These are phyloP conservation scores for Agonopterix heracliana DNA, from an alignment of 2,888 invertebrate species.

Conservation along the genomic window DNA sequence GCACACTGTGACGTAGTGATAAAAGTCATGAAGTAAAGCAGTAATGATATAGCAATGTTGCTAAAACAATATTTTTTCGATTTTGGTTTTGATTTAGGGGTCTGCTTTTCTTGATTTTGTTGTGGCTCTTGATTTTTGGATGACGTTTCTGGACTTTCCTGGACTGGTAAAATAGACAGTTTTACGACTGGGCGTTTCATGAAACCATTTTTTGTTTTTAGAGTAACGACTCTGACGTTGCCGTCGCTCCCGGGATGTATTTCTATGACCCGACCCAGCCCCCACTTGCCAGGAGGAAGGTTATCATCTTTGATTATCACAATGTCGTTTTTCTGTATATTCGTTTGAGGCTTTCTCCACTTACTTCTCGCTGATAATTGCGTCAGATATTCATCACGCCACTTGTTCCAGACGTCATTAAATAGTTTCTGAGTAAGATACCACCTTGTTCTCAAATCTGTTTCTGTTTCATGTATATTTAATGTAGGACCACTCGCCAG, in stretches of 20 bases:
- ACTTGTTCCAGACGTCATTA: conserved; percentile 9
- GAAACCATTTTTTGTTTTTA: no score
- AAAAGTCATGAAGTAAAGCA: not conserved
- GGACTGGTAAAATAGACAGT: no score
- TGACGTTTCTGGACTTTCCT: conserved; percentile 3
- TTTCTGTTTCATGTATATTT: conserved; percentile 6
- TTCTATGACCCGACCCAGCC: no score
- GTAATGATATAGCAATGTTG: no score
- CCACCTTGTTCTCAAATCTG: conserved; percentile 4
- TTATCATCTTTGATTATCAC: no score
- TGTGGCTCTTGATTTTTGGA: not conserved
- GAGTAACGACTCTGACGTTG: no score
- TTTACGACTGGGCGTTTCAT: no score
- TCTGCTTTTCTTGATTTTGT: not conserved
- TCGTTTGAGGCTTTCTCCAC: conserved; percentile 5
- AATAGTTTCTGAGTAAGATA: conserved; percentile 3
- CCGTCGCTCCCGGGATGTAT: no score
- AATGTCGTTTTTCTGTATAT: conserved; percentile 4
- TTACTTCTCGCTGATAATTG: conserved; percentile 7
- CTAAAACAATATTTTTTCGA: no score
- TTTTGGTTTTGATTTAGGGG: no score
- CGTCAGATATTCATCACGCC: conserved; percentile 7
- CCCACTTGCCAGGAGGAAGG: no score
- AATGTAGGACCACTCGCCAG: conserved; percentile 7
- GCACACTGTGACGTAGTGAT: no score